Percentiles rank a stretch among this genome's conserved stretches.
Conservation (phyloP, 2,888 invertebrate genomes). For the Plebejus argus region DNA sequence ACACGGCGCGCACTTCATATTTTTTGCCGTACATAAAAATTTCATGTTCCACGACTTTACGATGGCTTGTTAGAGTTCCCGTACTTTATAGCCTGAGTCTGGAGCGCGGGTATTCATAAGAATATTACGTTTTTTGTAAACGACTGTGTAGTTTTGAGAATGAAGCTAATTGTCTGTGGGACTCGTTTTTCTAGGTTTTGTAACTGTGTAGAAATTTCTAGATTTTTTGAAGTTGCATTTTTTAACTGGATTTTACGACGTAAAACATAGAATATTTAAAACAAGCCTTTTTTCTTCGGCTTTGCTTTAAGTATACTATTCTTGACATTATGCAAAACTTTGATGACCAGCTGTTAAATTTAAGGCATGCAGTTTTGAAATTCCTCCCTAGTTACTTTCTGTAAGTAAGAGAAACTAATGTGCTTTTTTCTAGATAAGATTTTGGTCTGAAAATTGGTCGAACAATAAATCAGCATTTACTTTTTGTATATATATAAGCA, state of each 20-base stretch:
- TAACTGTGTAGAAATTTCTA: background rate
- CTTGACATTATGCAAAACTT: no score
- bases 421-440: background rate
- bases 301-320: no score
- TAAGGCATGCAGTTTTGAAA: background rate
- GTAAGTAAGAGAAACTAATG: no score
- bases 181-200: background rate
- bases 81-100: background rate
- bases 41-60: slow-evolving; percentile 25
- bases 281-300: no score
- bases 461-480: no score
- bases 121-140: background rate
- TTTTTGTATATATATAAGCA: no score
- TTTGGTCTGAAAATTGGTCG: background rate
- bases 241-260: background rate
- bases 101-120: slow-evolving; percentile 6
- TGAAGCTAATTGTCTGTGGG: background rate
- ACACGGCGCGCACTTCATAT: slow-evolving; percentile 22
- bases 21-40: slow-evolving; percentile 27
- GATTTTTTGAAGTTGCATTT: background rate
- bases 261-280: background rate
- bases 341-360: background rate
- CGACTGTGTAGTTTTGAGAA: background rate
- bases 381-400: background rate
- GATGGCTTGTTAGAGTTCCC: background rate